phyloP scores from a whole-genome alignment of 2,113 vertebrate species.

The Aphelocoma coerulescens region DNA sequence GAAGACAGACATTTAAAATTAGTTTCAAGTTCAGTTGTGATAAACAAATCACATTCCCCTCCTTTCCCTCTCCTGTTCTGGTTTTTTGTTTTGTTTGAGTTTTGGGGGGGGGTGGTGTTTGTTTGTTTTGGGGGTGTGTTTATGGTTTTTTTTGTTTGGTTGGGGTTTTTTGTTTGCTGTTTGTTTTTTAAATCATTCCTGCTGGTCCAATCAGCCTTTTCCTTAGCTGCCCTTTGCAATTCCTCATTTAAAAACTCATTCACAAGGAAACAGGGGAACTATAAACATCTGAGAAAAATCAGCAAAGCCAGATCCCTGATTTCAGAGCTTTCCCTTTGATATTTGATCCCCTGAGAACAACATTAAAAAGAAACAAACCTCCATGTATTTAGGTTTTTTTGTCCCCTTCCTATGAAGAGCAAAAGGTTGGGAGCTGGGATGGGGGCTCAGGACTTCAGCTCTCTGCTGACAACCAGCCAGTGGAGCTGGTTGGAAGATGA shows the following conservation, averaged over 20 bases:
- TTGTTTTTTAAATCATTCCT: background rate
- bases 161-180: background rate
- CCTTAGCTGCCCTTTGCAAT: background rate
- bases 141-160: background rate
- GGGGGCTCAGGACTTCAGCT: background rate
- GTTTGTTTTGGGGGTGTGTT: background rate
- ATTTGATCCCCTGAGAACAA: background rate
- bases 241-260: background rate
- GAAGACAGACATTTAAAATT: constrained; percentile 28
- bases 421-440: background rate
- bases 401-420: background rate
- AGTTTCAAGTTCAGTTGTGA: constrained; percentile 25
- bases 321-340: background rate
- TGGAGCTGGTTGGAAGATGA: background rate
- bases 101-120: too few species aligned
- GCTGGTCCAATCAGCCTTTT: background rate
- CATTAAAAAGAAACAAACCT: background rate
- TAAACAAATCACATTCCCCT: constrained; percentile 33
- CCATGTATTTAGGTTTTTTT: background rate
- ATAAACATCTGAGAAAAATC: background rate
- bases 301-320: background rate
- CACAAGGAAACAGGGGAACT: background rate
- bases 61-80: background rate
- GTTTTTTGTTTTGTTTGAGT: background rate
- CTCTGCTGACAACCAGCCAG: background rate